Conservation (phyloP, 2,888 invertebrate genomes). For the Cactoblastis cactorum region DNA sequence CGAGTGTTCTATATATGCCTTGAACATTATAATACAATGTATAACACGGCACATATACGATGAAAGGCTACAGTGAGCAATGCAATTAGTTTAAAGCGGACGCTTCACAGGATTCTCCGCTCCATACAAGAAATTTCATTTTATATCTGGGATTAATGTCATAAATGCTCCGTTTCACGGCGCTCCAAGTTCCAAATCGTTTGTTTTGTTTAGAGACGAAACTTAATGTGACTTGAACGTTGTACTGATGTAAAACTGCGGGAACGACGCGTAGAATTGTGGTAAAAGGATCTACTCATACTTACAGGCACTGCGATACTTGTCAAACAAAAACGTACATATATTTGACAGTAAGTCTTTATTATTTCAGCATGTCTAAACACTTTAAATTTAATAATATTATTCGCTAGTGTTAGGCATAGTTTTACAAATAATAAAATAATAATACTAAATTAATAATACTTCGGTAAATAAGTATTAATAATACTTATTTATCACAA, state of each 20-base stretch:
- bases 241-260: slow-evolving; percentile 61
- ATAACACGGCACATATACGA: slow-evolving; percentile 16
- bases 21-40: background rate
- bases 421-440: no score
- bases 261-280: slow-evolving; percentile 59
- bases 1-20: background rate
- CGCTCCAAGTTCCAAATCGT: slow-evolving; percentile 57
- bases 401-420: no score
- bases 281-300: slow-evolving; percentile 18
- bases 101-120: slow-evolving; percentile 46
- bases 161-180: slow-evolving; percentile 57
- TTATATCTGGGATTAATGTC: slow-evolving; percentile 62
- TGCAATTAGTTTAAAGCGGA: slow-evolving; percentile 45
- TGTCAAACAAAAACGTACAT: background rate
- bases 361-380: no score
- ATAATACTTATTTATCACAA: no score
- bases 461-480: no score
- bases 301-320: background rate
- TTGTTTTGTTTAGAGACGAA: slow-evolving; percentile 60
- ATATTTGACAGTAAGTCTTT: no score
- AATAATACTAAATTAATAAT: no score
- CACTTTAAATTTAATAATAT: no score
- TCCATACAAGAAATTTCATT: slow-evolving; percentile 60
- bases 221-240: slow-evolving; percentile 68
- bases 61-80: slow-evolving; percentile 38